phyloP scores from a whole-genome alignment of 1,140 invertebrate species.

The Drosophila erecta region DNA sequence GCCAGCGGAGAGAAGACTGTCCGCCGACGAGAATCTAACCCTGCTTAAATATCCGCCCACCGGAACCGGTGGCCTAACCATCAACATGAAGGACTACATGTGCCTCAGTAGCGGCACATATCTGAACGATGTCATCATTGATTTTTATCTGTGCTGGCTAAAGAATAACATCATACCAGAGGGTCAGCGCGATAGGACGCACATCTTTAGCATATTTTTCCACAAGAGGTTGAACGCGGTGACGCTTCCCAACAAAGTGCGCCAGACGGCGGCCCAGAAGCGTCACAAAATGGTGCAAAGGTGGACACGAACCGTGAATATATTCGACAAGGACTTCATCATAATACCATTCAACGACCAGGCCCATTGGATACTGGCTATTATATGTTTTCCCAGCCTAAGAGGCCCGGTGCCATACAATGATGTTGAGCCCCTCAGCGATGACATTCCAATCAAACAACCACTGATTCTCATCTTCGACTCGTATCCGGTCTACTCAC shows the following conservation, averaged over 20 bases:
- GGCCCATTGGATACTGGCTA: conserved; percentile 98
- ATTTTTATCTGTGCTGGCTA: conserved; percentile 98
- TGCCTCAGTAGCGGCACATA: conserved; percentile 96
- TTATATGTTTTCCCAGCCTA: conserved; percentile 96
- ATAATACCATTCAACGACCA: conserved; percentile 99
- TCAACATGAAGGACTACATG: conserved; percentile 95
- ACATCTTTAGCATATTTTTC: conserved; percentile 98
- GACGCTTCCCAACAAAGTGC: conserved; percentile 85
- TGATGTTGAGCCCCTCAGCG: conserved; percentile 78
- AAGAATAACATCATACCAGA: conserved; percentile 90
- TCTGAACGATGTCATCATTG: conserved; percentile 98
- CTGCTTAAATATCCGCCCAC: conserved; percentile 89
- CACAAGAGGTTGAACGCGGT: conserved; percentile 95
- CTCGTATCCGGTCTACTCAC: conserved; percentile 92
- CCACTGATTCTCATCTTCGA: conserved; percentile 98
- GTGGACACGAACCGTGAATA: conserved; percentile 98
- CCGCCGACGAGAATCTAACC: conserved; percentile 85
- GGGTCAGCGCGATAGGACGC: conserved; percentile 91
- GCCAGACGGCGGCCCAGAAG: conserved; percentile 91
- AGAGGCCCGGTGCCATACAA: conserved; percentile 85
- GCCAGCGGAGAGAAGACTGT: background rate
- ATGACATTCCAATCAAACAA: conserved; percentile 45
- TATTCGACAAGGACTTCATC: conserved; percentile 98
- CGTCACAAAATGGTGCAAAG: conserved; percentile 95
- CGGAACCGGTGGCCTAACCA: conserved; percentile 92